Evolutionary conservation across 2,888 invertebrate species (phyloP), one percentile per base, ranked within the genome.

Genomic region (Latrodectus hesperus): DNA sequence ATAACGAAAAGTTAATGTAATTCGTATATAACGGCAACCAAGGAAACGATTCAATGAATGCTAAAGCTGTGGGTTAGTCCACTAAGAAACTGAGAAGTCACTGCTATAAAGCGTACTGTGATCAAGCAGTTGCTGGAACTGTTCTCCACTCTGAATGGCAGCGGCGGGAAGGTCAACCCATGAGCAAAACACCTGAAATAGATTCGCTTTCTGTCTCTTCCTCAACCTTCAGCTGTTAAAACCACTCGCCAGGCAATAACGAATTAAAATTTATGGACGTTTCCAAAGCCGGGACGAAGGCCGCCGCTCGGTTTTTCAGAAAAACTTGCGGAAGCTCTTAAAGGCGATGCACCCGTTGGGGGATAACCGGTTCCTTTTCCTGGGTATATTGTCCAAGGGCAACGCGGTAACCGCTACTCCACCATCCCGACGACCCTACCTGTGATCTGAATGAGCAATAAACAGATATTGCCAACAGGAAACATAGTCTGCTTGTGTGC

Each of bases 331-430:
- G 81, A 81, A 81, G 81, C 73, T 38, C 6, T 38, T 17, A 52
- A 67, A 52, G 65, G 60, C 52, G 73, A 81, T 74, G 81, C 67
- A 67, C 73, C 52, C 80, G 65, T 70, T 70, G 60, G 12, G 17
- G 60, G 51, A 60, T 72, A 73, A 81, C 81, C 81, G 81, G 81
- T 81, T 81, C 67, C 26, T 65, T 67, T 81, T 74, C 81, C 81
- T 67, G 73, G 74, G 22, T 64, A 81, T 81, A 70, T 68, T 38
- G 53, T 81, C 71, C 81, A 81, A 81, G 81, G 81, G 81, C 81
- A 68, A 49, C 74, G 11, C 38, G 73, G 49, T 74, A 73, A 73
- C 38, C 38, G 51, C 55, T 73, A 52, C 79, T 71, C 55, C 16
- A 60, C n/a, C 60, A 60, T n/a, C n/a, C 60, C 60, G 60, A 16